A percentile compares a stretch with the other conserved stretches of the same genome.
phyloP scores from a whole-genome alignment of 1,140 invertebrate genomes.

The Rhizoglyphus robini region DNA sequence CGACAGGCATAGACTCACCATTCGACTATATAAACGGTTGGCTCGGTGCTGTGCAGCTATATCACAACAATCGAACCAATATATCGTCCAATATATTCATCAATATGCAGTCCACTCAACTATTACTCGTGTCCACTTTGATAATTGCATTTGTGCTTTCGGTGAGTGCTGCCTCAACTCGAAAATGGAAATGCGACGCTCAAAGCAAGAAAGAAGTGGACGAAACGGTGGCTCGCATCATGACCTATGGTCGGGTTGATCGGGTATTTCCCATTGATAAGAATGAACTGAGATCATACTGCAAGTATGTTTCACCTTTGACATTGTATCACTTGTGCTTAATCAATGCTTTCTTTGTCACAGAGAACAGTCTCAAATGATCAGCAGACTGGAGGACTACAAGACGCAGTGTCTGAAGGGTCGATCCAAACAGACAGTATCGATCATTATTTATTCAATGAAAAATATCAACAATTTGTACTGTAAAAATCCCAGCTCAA shows the following conservation, averaged over 20 bases:
- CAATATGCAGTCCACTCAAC: too few species aligned
- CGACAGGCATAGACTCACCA: too few species aligned
- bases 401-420: slow-evolving; percentile 10
- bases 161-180: neutral
- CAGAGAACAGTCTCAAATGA: neutral
- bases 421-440: neutral
- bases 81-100: too few species aligned
- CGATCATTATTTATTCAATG: slow-evolving; percentile 1
- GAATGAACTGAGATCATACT: neutral
- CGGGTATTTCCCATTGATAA: neutral
- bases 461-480: neutral
- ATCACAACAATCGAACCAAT: too few species aligned
- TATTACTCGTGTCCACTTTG: neutral
- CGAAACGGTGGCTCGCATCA: neutral
- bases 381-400: neutral
- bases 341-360: neutral
- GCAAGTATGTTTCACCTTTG: slow-evolving; percentile 10
- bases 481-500: neutral
- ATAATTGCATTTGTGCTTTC: neutral
- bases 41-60: too few species aligned
- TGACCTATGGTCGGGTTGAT: neutral
- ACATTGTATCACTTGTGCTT: neutral
- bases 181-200: neutral
- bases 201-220: neutral
- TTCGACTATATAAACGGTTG: too few species aligned